Base-by-base conservation (phyloP, 2,797 vertebrate genomes). In the Bradypodion ventrale region DNA sequence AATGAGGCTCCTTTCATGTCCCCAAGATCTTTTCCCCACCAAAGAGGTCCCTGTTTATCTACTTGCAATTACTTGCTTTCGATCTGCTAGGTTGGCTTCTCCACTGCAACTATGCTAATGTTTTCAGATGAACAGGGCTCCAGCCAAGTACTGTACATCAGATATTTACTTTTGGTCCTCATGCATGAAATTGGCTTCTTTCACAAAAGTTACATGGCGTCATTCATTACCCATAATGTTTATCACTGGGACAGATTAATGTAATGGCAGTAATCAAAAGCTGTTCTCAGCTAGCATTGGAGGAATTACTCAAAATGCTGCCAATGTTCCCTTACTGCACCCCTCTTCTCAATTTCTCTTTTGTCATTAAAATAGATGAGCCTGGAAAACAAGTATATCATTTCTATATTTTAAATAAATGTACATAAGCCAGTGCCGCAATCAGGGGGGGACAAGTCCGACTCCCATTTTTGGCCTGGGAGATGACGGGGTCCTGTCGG, bases 191-290 rank as follows among this genome's bases (percentile, higher is more conserved):
- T 63, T 84, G 29, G 83, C 90, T 90, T 12, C 25, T 85, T 6
- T 1, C 68, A 32, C 72, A 44, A 46, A 75, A 62, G 77, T 44
- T 83, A 29, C 90, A 83, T 76, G 19, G 2, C 9, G 59, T 7
- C 1, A 83, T 80, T 65, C 19, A 29, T 84, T 78, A 52, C 35
- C 85, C 60, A 6, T 78, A 6, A 72, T 1, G 40, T 83, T 44
- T 85, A 69, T 66, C 1, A 66, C 62, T 78, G 89, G 37, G 7
- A 32, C 56, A 82, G 5, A 77, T 87, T 89, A 46, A 83, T 91
- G 90, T 83, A 88, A 80, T 44, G 16, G 25, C 29, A 91, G 6
- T 35, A 88, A 40, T 89, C 65, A 90, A 90, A 63, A 89, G 81
- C 1, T 59, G 2, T 60, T 85, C 83, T 79, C 8, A 73, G 5